These are phyloP conservation scores for Diplodus puntazzo DNA, from an alignment of 2,797 vertebrate genomes.

Conservation along the genomic window DNA sequence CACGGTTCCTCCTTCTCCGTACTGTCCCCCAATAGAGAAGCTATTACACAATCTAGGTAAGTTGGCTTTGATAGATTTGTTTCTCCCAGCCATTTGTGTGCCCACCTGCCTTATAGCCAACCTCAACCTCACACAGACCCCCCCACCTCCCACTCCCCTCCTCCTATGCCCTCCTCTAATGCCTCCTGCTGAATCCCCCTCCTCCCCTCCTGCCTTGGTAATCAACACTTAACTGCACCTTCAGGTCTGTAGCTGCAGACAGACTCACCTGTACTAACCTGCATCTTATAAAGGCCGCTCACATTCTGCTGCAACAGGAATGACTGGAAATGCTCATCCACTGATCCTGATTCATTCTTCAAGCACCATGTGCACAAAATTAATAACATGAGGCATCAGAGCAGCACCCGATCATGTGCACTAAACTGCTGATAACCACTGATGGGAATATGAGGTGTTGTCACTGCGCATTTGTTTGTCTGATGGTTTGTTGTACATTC, in stretches of 20 bases:
- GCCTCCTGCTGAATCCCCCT: constrained; percentile 46
- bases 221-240: constrained; percentile 67
- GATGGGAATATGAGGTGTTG: constrained; percentile 33
- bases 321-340: constrained; percentile 74
- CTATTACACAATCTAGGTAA: constrained; percentile 82
- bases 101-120: constrained; percentile 63
- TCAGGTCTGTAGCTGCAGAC: constrained; percentile 62
- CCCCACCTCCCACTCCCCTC: constrained; percentile 32
- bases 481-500: constrained; percentile 18
- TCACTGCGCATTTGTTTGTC: constrained; percentile 8
- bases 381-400: constrained; percentile 16
- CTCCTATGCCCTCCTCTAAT: constrained; percentile 37
- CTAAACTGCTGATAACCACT: constrained; percentile 35
- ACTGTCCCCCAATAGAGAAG: constrained; percentile 77
- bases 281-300: constrained; percentile 50
- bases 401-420: constrained; percentile 34
- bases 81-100: constrained; percentile 63
- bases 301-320: constrained; percentile 69
- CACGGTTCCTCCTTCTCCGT: constrained; percentile 72
- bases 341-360: constrained; percentile 55
- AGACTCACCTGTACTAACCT: constrained; percentile 57
- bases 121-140: constrained; percentile 57
- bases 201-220: constrained; percentile 50
- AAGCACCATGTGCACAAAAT: constrained; percentile 25
- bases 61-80: constrained; percentile 75